phyloP scores from a whole-genome alignment of 1,140 invertebrate genomes.

The Brachionus plicatilis region DNA sequence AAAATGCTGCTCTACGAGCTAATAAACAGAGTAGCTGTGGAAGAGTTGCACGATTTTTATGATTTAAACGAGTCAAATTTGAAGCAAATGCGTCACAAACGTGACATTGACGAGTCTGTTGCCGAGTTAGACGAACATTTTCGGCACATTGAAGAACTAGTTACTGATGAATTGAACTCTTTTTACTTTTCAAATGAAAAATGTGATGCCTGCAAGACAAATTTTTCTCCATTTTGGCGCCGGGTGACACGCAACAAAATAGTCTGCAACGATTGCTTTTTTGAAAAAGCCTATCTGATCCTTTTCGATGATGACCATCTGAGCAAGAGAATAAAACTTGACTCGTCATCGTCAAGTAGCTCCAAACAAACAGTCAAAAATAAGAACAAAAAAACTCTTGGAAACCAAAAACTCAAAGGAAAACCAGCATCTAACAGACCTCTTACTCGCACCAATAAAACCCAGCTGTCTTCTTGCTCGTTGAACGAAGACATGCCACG shows the following conservation, averaged over 20 bases:
- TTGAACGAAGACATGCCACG: background rate
- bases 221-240: background rate
- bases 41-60: background rate
- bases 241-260: constrained; percentile 24
- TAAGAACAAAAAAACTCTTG: background rate
- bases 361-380: background rate
- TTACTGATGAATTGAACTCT: background rate
- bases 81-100: background rate
- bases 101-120: background rate
- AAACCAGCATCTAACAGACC: background rate
- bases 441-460: background rate
- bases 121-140: background rate
- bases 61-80: background rate
- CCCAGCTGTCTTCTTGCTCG: background rate
- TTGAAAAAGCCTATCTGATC: constrained; percentile 28
- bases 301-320: constrained; percentile 31
- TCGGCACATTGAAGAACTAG: background rate
- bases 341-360: background rate
- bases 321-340: constrained; percentile 19
- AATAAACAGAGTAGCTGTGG: background rate
- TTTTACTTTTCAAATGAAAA: background rate
- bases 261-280: constrained; percentile 31
- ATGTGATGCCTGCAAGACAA: constrained; percentile 13
- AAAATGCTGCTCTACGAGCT: background rate
- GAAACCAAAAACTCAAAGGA: background rate